phyloP scores from a whole-genome alignment of 2,797 vertebrate species.

The Paedocypris micromegethes region DNA sequence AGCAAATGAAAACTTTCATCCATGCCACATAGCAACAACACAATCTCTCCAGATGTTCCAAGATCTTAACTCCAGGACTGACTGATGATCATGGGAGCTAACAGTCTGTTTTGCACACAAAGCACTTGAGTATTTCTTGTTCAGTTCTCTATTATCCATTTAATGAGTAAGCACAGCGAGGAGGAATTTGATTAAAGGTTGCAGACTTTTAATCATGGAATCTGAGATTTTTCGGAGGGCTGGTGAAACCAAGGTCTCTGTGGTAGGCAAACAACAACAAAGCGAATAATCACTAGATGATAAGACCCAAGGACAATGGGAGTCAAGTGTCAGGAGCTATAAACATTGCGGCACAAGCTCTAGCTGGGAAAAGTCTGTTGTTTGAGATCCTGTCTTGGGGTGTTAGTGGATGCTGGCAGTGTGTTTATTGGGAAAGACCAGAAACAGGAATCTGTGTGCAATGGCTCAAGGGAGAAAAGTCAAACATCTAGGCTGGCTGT shows the following conservation, averaged over 20 bases:
- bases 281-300: constrained; percentile 49
- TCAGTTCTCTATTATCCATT: constrained; percentile 46
- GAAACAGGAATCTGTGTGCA: constrained; percentile 41
- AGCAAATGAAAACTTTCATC: constrained; percentile 7
- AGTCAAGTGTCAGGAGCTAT: constrained; percentile 60
- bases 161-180: constrained; percentile 53
- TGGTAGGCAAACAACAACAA: constrained; percentile 43
- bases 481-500: constrained; percentile 49
- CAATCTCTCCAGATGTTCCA: constrained; percentile 35
- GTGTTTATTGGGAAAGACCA: constrained; percentile 44
- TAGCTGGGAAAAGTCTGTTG: constrained; percentile 53
- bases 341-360: constrained; percentile 43
- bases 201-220: constrained; percentile 46
- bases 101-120: constrained; percentile 31
- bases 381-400: constrained; percentile 55
- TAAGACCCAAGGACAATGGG: constrained; percentile 56
- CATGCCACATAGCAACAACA: constrained; percentile 9
- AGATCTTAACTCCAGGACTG: constrained; percentile 34
- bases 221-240: constrained; percentile 16
- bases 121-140: constrained; percentile 29
- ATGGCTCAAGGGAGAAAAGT: constrained; percentile 26
- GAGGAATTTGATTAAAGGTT: constrained; percentile 54
- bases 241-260: constrained; percentile 17
- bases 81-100: constrained; percentile 37
- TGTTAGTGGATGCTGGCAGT: constrained; percentile 53